phyloP scores from a whole-genome alignment of 1,140 invertebrate genomes.

The Ephestia elutella region DNA sequence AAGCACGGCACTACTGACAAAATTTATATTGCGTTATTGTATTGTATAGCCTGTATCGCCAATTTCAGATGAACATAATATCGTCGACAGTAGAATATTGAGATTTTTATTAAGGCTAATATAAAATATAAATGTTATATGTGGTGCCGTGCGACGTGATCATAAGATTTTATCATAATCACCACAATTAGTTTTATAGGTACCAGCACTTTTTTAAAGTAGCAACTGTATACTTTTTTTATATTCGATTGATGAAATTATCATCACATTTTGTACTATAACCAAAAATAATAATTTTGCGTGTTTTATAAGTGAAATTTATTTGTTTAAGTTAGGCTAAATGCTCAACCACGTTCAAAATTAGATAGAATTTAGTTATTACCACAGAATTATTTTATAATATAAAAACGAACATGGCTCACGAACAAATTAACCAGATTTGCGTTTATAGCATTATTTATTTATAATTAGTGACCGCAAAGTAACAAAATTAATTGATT shows the following conservation, averaged over 20 bases:
- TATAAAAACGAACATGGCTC: not conserved
- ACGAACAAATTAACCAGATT: not conserved
- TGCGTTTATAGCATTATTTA: constrained; percentile 2
- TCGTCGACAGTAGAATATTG: too few species aligned
- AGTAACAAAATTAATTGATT: not conserved
- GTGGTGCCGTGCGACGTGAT: not conserved
- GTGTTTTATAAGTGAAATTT: not conserved
- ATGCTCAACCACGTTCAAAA: constrained; percentile 1
- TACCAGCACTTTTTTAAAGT: not conserved
- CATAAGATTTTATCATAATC: not conserved
- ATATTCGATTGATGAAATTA: not conserved
- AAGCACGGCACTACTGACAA: too few species aligned
- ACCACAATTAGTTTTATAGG: not conserved
- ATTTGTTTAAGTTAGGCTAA: not conserved
- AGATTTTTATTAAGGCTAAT: too few species aligned
- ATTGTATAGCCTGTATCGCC: too few species aligned
- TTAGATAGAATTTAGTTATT: not conserved
- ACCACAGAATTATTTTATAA: not conserved
- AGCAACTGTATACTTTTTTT: not conserved
- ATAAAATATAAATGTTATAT: not conserved
- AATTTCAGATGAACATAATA: too few species aligned
- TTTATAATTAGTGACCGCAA: not conserved
- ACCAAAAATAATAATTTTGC: not conserved
- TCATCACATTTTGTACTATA: not conserved
- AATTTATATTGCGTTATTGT: too few species aligned